These are phyloP conservation scores for Sardinella longiceps DNA, from an alignment of 2,797 vertebrate genomes.

Conservation along the genomic window DNA sequence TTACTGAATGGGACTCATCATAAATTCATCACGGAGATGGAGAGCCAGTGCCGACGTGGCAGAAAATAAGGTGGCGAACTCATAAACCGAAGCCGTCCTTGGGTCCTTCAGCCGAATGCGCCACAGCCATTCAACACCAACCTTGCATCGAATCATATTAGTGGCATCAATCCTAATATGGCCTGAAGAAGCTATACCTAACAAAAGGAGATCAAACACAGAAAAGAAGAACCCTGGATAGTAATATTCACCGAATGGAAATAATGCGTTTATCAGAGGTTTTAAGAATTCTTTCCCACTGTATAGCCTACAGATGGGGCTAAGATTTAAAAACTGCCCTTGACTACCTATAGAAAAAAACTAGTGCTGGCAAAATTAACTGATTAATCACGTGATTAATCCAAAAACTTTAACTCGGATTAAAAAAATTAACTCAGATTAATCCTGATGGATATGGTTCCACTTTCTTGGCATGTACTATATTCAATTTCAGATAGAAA, in stretches of 20 bases:
- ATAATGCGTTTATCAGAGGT: background rate
- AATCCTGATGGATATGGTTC: too few species aligned
- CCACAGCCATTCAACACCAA: background rate
- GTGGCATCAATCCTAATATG: background rate
- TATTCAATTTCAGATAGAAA: too few species aligned
- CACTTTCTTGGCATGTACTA: too few species aligned
- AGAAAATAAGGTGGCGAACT: background rate
- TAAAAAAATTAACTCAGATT: too few species aligned
- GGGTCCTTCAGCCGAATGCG: background rate
- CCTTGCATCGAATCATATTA: background rate
- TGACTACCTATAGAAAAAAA: too few species aligned
- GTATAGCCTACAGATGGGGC: too few species aligned
- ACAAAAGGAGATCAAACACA: background rate
- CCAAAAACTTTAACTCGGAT: too few species aligned
- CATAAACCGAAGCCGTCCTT: background rate
- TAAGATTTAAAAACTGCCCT: too few species aligned
- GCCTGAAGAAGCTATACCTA: background rate
- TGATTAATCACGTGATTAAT: too few species aligned
- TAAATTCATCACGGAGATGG: background rate
- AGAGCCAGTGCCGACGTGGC: slow-evolving; percentile 4
- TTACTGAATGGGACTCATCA: slow-evolving; percentile 1
- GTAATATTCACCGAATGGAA: background rate
- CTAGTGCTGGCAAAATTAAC: too few species aligned
- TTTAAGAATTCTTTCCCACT: background rate
- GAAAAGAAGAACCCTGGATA: background rate